Base-by-base conservation (phyloP, 2,113 vertebrate genomes). In the Pimephales promelas region DNA sequence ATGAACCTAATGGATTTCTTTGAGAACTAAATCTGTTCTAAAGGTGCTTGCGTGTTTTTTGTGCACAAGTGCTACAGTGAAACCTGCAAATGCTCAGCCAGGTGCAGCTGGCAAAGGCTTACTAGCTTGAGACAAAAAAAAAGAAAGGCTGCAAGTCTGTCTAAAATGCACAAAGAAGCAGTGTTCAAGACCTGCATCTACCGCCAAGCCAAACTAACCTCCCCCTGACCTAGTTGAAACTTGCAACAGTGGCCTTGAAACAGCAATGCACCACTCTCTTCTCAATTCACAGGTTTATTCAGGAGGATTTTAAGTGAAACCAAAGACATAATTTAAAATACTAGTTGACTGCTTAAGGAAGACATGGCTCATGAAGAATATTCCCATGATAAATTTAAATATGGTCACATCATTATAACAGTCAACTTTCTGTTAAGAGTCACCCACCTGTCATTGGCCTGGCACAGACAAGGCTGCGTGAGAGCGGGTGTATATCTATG, bases 201-300 rank as follows among this genome's bases (percentile, higher is more conserved):
- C 31, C 83, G 90, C 92, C 91, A 92, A 94, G 88, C 90, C 90
- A 92, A 95, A 94, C 91, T 91, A 94, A 91, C 49, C 83, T 90
- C 90, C 91, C 90, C 88, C 88, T 93, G 92, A 93, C 93, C 91
- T 91, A 93, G 90, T 90, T 90, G 56, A 83, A 87, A 83, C 70
- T 57, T 24, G 72, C 18, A 72, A 36, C 77, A 24, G 54, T 34
- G 77, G 28, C 36, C 52, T 73, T 72, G 68, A 73, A 47, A 85
- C 79, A 71, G 76, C 75, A 61, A 71, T 31, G 26, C 45, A 82
- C 73, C 79, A 79, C 47, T 81, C 47, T 81, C 11, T 82, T 78
- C 57, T 79, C 75, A 61, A 31, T 74, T 70, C 68, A 73, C 26
- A 31, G 68, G 77, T 72, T 82, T 59, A 77, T 80, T 73, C 66